Conservation (phyloP, 2,113 vertebrate species). For the Amazona guildingii region DNA sequence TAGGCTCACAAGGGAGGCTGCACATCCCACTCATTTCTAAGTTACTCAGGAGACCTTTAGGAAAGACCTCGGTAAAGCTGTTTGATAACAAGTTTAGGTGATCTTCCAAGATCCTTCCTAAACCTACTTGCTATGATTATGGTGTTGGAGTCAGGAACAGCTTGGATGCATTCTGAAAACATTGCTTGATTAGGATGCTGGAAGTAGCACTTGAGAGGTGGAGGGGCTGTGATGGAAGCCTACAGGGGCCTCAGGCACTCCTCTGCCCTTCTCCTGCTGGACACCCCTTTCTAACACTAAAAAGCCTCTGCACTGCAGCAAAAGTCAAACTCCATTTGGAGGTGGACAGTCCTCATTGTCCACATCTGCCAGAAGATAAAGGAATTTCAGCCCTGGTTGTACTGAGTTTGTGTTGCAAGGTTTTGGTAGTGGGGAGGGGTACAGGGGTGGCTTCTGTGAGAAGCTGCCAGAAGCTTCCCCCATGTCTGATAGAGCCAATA, state of each 20-base stretch:
- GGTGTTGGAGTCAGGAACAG: fast-evolving
- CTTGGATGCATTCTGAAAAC: background rate
- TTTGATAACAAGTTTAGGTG: background rate
- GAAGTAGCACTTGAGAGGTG: background rate
- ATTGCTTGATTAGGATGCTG: fast-evolving
- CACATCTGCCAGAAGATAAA: background rate
- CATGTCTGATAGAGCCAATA: background rate
- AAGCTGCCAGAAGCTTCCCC: background rate
- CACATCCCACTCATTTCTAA: background rate
- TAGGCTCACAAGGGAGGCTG: background rate
- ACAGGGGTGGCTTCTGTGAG: background rate
- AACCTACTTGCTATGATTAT: background rate
- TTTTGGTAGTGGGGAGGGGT: background rate
- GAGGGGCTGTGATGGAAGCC: background rate
- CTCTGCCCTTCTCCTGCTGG: background rate
- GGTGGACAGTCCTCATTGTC: fast-evolving
- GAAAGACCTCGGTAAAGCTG: background rate
- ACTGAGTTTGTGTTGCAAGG: background rate
- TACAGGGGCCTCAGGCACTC: background rate
- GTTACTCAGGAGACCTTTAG: background rate
- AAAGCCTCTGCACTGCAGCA: background rate
- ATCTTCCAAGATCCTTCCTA: background rate
- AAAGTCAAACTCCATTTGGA: background rate
- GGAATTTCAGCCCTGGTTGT: background rate
- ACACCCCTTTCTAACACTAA: background rate